Conservation (phyloP, 1,140 invertebrate species). For the Drosophila simulans region DNA sequence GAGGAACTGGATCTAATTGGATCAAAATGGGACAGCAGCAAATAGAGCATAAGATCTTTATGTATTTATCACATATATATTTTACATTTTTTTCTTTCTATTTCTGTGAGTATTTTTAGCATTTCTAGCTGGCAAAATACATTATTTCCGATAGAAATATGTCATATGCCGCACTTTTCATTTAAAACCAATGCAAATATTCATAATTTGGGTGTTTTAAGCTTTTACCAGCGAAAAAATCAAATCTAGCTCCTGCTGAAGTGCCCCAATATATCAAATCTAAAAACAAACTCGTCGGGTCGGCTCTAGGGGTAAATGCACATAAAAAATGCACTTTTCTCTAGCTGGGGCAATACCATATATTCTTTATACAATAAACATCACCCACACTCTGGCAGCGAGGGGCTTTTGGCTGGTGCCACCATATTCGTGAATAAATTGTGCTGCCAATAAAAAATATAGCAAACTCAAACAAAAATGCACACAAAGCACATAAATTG, state of each 20-base stretch:
- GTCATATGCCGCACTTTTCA: too few species aligned
- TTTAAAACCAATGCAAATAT: too few species aligned
- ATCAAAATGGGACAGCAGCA: too few species aligned
- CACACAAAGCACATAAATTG: slow-evolving; percentile 68
- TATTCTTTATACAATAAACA: slow-evolving; percentile 52
- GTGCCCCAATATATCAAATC: slow-evolving; percentile 14
- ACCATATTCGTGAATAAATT: slow-evolving; percentile 59
- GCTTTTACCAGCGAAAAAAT: neutral
- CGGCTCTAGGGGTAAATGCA: neutral
- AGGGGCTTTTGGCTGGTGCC: slow-evolving; percentile 1
- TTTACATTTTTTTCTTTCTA: too few species aligned
- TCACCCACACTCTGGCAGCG: slow-evolving; percentile 18
- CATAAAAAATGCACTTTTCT: slow-evolving; percentile 1
- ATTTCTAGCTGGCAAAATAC: too few species aligned
- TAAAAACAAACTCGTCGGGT: slow-evolving; percentile 4
- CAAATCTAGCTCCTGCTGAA: neutral
- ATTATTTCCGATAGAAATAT: too few species aligned
- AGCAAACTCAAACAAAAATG: slow-evolving; percentile 51
- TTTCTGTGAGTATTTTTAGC: too few species aligned
- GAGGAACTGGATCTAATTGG: too few species aligned
- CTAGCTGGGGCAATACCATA: slow-evolving; percentile 20
- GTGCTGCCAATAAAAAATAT: slow-evolving; percentile 67
- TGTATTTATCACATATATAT: too few species aligned
- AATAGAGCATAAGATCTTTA: too few species aligned
- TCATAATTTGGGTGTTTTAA: too few species aligned